These are phyloP conservation scores for Autographa gamma DNA, from an alignment of 2,888 invertebrate genomes.

Conservation along the genomic window DNA sequence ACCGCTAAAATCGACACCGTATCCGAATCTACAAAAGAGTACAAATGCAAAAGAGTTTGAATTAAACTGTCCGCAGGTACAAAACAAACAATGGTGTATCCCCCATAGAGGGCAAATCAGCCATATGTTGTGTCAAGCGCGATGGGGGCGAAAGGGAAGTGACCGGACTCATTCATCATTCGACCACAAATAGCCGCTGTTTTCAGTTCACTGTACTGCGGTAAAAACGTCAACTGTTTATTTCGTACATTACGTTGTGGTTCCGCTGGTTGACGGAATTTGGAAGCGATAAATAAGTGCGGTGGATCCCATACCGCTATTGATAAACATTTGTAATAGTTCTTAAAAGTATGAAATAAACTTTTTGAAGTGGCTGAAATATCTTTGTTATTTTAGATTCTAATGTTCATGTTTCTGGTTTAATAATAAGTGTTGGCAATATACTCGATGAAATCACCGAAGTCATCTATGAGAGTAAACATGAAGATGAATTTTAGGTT, in stretches of 20 bases:
- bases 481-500: no score
- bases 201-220: slow-evolving; percentile 74
- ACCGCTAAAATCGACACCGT: background rate
- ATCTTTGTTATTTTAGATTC: no score
- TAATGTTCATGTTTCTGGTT: no score
- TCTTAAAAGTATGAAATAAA: no score
- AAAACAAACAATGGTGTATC: slow-evolving; percentile 77
- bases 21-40: background rate
- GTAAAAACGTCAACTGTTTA: slow-evolving; percentile 65
- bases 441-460: no score
- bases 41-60: slow-evolving; percentile 11
- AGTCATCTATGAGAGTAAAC: no score
- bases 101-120: slow-evolving; percentile 72
- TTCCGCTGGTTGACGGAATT: slow-evolving; percentile 36
- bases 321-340: no score
- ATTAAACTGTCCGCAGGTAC: slow-evolving; percentile 46
- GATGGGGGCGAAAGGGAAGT: slow-evolving; percentile 78
- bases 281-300: background rate
- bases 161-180: slow-evolving; percentile 82
- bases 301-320: no score
- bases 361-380: no score
- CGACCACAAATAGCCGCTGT: slow-evolving; percentile 75
- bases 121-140: slow-evolving; percentile 83
- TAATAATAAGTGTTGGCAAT: no score
- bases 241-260: slow-evolving; percentile 23